Evolutionary conservation across 2,888 invertebrate genomes (phyloP), one percentile per base, ranked within the genome.

Genomic region (Linyphia triangularis): DNA sequence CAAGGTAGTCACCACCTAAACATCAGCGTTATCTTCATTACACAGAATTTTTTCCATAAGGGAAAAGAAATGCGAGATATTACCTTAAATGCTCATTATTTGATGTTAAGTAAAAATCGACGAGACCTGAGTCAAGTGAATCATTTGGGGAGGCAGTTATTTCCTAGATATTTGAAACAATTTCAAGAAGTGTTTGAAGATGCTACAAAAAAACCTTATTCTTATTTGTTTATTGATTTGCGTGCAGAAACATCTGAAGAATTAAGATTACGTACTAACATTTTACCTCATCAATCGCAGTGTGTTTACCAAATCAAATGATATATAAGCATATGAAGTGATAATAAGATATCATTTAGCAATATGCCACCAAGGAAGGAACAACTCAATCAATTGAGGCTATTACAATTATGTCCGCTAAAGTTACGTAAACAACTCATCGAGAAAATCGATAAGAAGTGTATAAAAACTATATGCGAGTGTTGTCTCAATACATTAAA

Each of bases 41-140:
- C 37, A 16, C 73, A 65, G 19, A 73, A 84, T 16, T 16, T 77
- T 22, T 75, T 84, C 75, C 75, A 84, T 33, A 63, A 84, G 22
- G 73, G 67, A 0, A 75, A 57, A 51, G 67, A 77, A 24, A 75
- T 75, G 24, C 22, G 57, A 30, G 57, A 77, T 24, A 75, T 75
- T 40, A 33, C 75, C 16, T 26, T 77, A 43, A 84, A 84, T 33
- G 13, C 33, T 30, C 75, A 84, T 43, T 75, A 84, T 51, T 5
- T 84, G 0, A 19, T 65, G 7, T 61, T 84, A 6, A 43, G 40
- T 40, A 73, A 73, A 28, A 73, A 72, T 33, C 63, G 26, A 4
- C 22, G 83, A 37, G 83, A 83, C 61, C 9, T 40, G 40, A 40
- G 40, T 40, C 40, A 40, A 40, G 40, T 40, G 9, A 40, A 1